Conservation (phyloP, 2,113 vertebrate genomes). For the Oreotrochilus melanogaster region DNA sequence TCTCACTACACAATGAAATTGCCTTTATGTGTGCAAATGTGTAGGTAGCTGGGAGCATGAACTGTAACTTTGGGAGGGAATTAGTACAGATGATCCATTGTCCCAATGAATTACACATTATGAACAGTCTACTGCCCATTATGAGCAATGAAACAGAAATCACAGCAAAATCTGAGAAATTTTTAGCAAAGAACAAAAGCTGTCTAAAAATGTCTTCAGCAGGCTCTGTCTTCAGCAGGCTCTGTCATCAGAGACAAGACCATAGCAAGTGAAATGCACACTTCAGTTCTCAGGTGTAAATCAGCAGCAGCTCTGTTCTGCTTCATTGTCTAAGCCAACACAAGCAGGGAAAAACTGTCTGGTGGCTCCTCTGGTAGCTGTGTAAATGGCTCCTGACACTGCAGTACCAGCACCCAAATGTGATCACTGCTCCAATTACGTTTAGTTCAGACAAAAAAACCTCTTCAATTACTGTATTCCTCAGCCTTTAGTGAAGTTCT, state of each 20-base stretch:
- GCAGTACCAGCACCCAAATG: background rate
- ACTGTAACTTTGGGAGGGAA: background rate
- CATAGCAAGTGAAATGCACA: fast-evolving
- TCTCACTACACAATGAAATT: background rate
- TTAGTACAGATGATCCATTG: background rate
- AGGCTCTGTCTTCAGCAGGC: background rate
- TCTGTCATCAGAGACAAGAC: background rate
- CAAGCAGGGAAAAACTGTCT: background rate
- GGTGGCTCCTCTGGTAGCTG: background rate
- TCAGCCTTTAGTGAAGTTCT: background rate
- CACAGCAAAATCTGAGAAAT: background rate
- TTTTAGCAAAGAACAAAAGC: background rate
- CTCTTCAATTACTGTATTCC: background rate
- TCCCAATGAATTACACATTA: background rate
- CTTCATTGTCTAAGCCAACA: background rate
- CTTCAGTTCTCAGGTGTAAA: background rate
- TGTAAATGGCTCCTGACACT: background rate
- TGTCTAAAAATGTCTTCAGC: background rate
- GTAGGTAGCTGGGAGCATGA: background rate
- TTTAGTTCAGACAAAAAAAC: background rate
- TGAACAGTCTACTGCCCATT: background rate
- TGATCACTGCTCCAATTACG: background rate
- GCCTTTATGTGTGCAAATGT: background rate
- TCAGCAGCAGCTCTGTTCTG: background rate
- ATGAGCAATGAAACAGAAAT: background rate